phyloP scores from a whole-genome alignment of 2,113 vertebrate species.

The Dromas ardeola region DNA sequence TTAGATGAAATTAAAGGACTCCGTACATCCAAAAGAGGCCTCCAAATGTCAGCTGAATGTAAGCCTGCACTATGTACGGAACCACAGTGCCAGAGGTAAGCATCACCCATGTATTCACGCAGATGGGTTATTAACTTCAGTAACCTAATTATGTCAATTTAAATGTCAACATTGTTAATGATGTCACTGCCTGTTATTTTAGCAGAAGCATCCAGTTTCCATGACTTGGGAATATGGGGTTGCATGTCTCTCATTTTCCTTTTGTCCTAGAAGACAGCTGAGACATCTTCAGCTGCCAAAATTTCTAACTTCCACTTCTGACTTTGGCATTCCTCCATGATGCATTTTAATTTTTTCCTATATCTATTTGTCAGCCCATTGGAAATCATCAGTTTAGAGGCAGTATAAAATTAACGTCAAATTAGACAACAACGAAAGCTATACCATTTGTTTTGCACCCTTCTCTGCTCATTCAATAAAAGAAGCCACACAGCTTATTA shows the following conservation, averaged over 20 bases:
- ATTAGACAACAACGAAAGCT: constrained; percentile 1
- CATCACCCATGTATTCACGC: neutral
- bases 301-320: constrained; percentile 1
- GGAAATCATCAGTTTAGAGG: constrained; percentile 13
- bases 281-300: constrained; percentile 24
- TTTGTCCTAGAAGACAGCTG: neutral
- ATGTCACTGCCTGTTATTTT: constrained; percentile 31
- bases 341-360: constrained; percentile 6
- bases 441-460: neutral
- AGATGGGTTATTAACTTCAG: constrained; percentile 43
- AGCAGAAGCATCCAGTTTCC: neutral
- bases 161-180: constrained; percentile 34
- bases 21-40: neutral
- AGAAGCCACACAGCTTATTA: neutral
- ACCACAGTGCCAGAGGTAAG: neutral
- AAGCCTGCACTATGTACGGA: neutral
- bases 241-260: neutral
- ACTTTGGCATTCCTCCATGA: neutral
- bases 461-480: neutral
- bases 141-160: constrained; percentile 34
- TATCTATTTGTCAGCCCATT: neutral
- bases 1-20: neutral
- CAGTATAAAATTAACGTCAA: constrained; percentile 11
- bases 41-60: neutral
- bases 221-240: neutral